Evolutionary conservation across 2,113 vertebrate species (phyloP), one percentile per base, ranked within the genome.

Genomic region (Fukomys damarensis): DNA sequence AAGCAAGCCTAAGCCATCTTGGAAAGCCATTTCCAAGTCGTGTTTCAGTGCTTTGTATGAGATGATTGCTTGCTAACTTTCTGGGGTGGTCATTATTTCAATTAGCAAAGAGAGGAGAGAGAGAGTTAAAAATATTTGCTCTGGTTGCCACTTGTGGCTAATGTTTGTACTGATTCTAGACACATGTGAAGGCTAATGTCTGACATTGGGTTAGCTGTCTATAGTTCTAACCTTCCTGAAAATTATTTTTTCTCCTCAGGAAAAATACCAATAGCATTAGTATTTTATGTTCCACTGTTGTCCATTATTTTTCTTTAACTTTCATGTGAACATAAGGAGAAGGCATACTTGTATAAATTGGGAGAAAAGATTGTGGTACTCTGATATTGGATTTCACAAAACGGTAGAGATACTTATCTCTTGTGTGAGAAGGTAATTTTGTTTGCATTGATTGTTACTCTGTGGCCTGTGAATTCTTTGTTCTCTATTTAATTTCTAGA

Each of bases 401-500:
- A 77, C 14, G 24, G 14, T 30, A 94, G n/a, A 86, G 16, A 28
- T 70, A 80, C 28, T 83, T 76, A 20, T 19, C 68, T 93, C 20
- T 7, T 35, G 46, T 3, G 22, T 83, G 56, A 95, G 43, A 86
- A 82, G 41, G 70, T 89, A 96, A 93, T 77, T 96, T 35, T 90
- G 30, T 97, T 94, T 95, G 61, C 65, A 87, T 49, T 76, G 80
- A 86, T 65, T 83, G 74, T 84, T 93, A 93, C 38, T 94, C 84
- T 74, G 81, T 94, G 86, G 68, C 43, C 87, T 97, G 24, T 94
- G 70, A 91, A 83, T 84, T 66, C 56, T 86, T 89, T 94, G 70
- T 22, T 96, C 66, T 92, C 58, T 77, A 87, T 95, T 97, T 93
- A 95, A 90, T 95, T 96, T 95, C 95, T 95, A 32, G 14, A 95